Evolutionary conservation across 2,113 vertebrate species (phyloP), one percentile per base, ranked within the genome.

Genomic region (Bos indicus): DNA sequence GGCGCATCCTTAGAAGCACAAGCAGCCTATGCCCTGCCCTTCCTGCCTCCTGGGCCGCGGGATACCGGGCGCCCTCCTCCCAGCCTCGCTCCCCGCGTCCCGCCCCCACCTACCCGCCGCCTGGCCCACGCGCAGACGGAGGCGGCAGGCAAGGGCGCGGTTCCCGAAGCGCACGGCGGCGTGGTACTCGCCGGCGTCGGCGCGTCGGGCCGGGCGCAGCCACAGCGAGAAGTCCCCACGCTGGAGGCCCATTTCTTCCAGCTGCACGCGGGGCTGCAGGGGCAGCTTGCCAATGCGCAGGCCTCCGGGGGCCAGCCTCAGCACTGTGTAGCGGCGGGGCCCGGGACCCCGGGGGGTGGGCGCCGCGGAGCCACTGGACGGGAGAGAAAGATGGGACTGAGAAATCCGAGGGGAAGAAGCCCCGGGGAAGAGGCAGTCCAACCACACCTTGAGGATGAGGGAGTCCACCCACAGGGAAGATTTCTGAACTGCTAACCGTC

Each of bases 211-310:
- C 0, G 98, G 98, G 71, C 94, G 95, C 91, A 98, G 81, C 98
- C 98, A 97, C 56, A 98, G 93, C 0, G 98, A 98, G 97, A 98
- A 98, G 94, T 98, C 98, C 12, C 98, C 98, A 60, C 95, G 95
- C 93, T 87, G 97, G 81, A 97, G 57, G 91, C 95, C 60, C 7
- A 92, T 97, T 62, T 96, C 89, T 1, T 77, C 84, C 92, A 98
- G 88, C 93, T 90, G 93, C 92, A 97, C 43, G 7, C 93, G 97
- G 52, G 90, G 71, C 57, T 95, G 88, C 88, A 97, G 88, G 28
- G 98, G 98, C 77, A 26, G 95, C 91, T 89, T 67, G 62, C 97
- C 88, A 67, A 96, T 93, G 90, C 94, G 97, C 92, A 97, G 91
- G 82, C 98, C 98, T 3, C 97, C 97, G 0, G 95, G 91, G 8